Percentiles rank a stretch among this genome's conserved stretches.
Evolutionary conservation across 2,888 invertebrate species (phyloP).

Genomic region (Oxystoma pomonae): DNA sequence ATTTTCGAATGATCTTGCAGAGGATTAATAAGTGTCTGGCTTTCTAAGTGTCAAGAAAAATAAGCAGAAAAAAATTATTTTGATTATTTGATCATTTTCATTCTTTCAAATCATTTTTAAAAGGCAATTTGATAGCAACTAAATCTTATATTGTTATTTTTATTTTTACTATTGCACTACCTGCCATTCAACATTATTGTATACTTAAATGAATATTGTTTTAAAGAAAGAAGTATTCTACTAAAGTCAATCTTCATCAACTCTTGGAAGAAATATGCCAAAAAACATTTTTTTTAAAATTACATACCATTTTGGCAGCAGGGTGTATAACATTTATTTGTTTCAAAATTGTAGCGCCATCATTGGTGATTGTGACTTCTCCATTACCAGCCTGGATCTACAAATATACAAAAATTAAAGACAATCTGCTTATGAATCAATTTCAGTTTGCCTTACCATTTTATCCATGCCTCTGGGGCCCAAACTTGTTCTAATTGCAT

Average conservation of each 20-base stretch:
- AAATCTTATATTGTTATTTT: too few species aligned
- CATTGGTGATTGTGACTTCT: constrained; percentile 99
- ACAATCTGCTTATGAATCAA: background rate
- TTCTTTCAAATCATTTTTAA: too few species aligned
- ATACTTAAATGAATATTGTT: too few species aligned
- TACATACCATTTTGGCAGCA: constrained; percentile 92
- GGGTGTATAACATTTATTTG: constrained; percentile 99
- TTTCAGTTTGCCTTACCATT: constrained; percentile 63
- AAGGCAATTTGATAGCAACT: too few species aligned
- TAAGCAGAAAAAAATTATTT: too few species aligned
- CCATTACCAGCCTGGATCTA: constrained; percentile 95
- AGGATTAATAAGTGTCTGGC: too few species aligned
- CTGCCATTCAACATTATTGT: too few species aligned
- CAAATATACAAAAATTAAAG: constrained; percentile 28
- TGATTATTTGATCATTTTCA: too few species aligned
- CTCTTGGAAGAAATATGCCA: background rate
- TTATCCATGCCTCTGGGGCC: constrained; percentile 99
- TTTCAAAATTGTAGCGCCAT: constrained; percentile 98
- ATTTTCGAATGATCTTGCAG: too few species aligned
- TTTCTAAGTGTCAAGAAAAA: too few species aligned
- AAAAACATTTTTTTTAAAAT: constrained; percentile 2
- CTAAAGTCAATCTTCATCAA: background rate
- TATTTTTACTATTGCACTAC: too few species aligned
- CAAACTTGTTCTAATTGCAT: constrained; percentile 97
- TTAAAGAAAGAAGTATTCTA: constrained; percentile 3